Evolutionary conservation across 2,797 vertebrate genomes (phyloP).

Genomic region (Macroramphosus scolopax): DNA sequence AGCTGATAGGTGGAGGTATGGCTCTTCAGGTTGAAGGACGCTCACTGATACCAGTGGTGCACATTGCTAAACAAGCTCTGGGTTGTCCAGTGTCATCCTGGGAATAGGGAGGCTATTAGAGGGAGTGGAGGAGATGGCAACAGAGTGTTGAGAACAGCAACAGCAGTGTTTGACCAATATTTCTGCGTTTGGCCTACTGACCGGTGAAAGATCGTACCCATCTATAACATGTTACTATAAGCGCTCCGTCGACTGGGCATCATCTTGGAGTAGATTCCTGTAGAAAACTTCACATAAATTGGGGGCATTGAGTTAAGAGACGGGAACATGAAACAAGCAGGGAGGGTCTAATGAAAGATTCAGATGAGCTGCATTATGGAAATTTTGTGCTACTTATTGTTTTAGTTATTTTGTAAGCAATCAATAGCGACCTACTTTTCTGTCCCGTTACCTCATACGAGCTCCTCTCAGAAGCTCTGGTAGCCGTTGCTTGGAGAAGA

Average conservation of each 20-base stretch:
- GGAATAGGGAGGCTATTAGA: slow-evolving; percentile 10
- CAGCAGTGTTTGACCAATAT: neutral
- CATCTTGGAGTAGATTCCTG: no score
- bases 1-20: slow-evolving; percentile 48
- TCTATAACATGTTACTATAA: no score
- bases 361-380: neutral
- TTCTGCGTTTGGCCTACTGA: no score
- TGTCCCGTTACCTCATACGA: no score
- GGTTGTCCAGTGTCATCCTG: neutral
- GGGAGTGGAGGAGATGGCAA: neutral
- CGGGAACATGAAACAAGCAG: neutral
- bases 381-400: neutral
- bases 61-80: slow-evolving; percentile 22
- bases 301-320: neutral
- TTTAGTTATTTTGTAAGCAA: neutral
- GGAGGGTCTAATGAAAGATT: neutral
- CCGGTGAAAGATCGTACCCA: no score
- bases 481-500: neutral
- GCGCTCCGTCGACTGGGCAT: no score
- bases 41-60: slow-evolving; percentile 27
- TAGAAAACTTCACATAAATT: no score
- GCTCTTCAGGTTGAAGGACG: slow-evolving; percentile 49
- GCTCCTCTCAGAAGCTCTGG: neutral
- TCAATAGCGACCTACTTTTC: neutral
- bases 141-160: neutral